Base-by-base conservation (phyloP, 2,797 vertebrate species). In the Periparus ater region DNA sequence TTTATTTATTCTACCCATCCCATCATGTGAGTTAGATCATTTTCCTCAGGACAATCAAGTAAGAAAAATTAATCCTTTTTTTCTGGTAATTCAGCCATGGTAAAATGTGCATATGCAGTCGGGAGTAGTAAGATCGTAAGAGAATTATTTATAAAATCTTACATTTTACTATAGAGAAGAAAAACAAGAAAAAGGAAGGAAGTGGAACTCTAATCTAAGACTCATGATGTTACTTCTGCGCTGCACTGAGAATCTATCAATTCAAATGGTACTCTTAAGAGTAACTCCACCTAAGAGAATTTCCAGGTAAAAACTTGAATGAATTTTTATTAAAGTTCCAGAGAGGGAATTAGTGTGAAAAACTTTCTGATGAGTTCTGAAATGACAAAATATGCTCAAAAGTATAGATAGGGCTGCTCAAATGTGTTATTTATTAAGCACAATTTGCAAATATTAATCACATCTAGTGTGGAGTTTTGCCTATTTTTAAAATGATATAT, bases 101-200 rank as follows among this genome's bases (percentile, higher is more conserved):
- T 45, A 63, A 94, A 93, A 74, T 17, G 11, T 7, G 6, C 11
- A 72, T 26, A 62, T 36, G 38, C 62, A 71, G 7, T 9, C 0
- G 10, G 12, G 13, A 88, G 19, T 11, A 81, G 23, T 27, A 81
- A n/a, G 19, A 61, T 11, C 3, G 5, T 6, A 63, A 76, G 42
- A 85, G 42, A 95, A 62, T 60, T 93, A 88, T 67, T 95, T 54
- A 38, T 54, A 54, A 92, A 86, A 93, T 51, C 32, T 84, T 87
- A 58, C 5, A 25, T 71, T 53, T 40, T 70, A 74, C 6, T 45
- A 76, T 0, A 23, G 20, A 51, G 65, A 34, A 57, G 54, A 44
- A 92, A 76, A 67, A 76, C 75, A 87, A 78, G 9, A 20, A 73
- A 17, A 53, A 50, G 9, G 19, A 88, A 68, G 25, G 32, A 81